These are phyloP conservation scores for Coccyzus lansbergi DNA, from an alignment of 2,797 vertebrate species.

Conservation along the genomic window DNA sequence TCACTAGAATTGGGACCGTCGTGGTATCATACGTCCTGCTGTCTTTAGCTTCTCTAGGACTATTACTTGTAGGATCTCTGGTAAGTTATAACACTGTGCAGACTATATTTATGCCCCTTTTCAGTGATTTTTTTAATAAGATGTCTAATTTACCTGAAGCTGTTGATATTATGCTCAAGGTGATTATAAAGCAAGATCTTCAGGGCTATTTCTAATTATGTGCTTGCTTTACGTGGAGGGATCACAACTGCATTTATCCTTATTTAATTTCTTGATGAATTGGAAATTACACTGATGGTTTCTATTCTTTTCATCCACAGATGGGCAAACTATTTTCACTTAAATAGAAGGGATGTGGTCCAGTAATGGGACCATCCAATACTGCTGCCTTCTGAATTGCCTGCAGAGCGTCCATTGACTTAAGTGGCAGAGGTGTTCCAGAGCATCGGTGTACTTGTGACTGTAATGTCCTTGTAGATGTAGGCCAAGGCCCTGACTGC, in stretches of 20 bases:
- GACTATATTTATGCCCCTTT: neutral
- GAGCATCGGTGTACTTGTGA: neutral
- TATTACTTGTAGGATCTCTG: constrained; percentile 79
- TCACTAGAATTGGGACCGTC: constrained; percentile 74
- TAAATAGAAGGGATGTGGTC: neutral
- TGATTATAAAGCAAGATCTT: neutral
- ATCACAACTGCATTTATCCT: neutral
- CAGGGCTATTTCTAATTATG: neutral
- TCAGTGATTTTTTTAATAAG: neutral
- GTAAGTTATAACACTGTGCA: constrained; percentile 72
- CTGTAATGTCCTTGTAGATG: neutral
- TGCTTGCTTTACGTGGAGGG: neutral
- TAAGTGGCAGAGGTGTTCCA: neutral
- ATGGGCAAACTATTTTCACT: neutral
- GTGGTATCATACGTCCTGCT: constrained; percentile 79
- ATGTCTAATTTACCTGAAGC: neutral
- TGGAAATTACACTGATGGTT: neutral
- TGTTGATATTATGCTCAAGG: neutral
- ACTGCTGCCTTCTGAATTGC: neutral
- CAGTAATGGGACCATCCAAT: neutral
- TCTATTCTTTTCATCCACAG: neutral
- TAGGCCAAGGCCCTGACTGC: neutral
- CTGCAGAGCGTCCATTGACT: neutral
- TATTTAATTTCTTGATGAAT: neutral
- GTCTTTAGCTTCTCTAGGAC: constrained; percentile 80